Conservation (phyloP, 64 coral and sea anemone species). For the Stichodactyla helianthus region DNA sequence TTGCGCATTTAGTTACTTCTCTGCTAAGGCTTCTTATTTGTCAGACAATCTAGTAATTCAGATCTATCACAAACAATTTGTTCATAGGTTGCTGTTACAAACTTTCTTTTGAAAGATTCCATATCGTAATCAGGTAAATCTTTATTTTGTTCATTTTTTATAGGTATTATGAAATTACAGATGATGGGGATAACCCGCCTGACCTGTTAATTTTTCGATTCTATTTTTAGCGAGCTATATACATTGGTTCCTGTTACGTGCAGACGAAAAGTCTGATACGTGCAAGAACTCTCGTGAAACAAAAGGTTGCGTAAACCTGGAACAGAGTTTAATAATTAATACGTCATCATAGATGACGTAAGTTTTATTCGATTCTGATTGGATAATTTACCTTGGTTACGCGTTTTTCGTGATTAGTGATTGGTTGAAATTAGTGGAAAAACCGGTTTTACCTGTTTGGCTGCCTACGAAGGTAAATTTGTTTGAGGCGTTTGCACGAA, state of each 20-base stretch:
- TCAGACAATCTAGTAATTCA: too few species aligned
- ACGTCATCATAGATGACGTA: conserved; percentile 64
- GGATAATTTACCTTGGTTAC: neutral
- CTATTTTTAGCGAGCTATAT: too few species aligned
- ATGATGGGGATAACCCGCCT: neutral
- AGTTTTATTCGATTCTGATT: conserved; percentile 49
- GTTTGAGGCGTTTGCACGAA: conserved; percentile 35
- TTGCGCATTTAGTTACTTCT: too few species aligned
- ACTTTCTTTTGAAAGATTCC: too few species aligned
- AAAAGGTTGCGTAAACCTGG: neutral
- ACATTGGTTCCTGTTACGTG: too few species aligned
- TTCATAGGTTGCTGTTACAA: too few species aligned
- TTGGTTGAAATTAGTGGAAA: conserved; percentile 47
- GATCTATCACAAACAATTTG: too few species aligned
- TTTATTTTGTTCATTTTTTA: too few species aligned
- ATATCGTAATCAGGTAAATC: too few species aligned
- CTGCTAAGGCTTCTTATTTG: too few species aligned
- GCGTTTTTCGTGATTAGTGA: conserved; percentile 38
- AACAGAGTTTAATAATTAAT: conserved; percentile 9
- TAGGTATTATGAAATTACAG: neutral
- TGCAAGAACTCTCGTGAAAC: neutral
- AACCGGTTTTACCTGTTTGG: conserved; percentile 46
- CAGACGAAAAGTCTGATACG: neutral
- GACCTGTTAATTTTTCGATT: too few species aligned
- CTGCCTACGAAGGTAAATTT: neutral